Evolutionary conservation across 2,888 invertebrate species (phyloP), one percentile per base, ranked within the genome.

Genomic region (Cryptus viduatorius): DNA sequence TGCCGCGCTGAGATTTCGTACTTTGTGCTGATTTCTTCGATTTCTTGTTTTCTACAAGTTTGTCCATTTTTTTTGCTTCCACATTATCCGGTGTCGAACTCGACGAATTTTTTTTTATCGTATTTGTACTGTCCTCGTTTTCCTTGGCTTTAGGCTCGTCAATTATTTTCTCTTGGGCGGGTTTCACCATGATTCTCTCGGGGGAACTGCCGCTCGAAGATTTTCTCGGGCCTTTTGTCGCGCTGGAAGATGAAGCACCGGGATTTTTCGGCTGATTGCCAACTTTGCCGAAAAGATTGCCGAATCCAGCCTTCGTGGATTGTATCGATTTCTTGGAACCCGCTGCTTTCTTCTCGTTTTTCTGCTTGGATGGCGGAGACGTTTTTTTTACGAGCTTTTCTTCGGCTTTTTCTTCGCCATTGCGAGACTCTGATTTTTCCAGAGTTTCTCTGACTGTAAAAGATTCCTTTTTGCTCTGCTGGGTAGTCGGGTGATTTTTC

Each of bases 261-360:
- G 59, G n/a, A 14, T 14, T 61, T 53, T 86, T 87, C 8, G 80
- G 84, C 42, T 82, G 84, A 71, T 85, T 84, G 7, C 82, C 69
- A 73, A 84, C 88, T 85, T 91, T 93, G 12, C 88, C 90, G 86
- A 93, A 93, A 5, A 93, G 86, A 85, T 90, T 90, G 31, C 88
- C 88, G 8, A 92, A 91, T 5, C 91, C 92, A 68, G 88, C 79
- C 79, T 90, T 85, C 3, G 86, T 88, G 2, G 89, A 87, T 53
- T 89, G 90, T 8, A 88, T 71, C 5, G 89, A 88, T 78, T 91
- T 90, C 61, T 92, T 92, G 4, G 79, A 31, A 3, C 50, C 24
- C 53, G 82, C 79, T 4, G 69, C 69, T 77, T 89, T 90, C 16
- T 85, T 86, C 42, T 89, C 84, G 46, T 76, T 87, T 19, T 46